A percentile compares a stretch with the other conserved stretches of the same genome.
These are phyloP conservation scores for Galerucella calmariensis DNA, from an alignment of 2,888 invertebrate genomes.

Conservation along the genomic window DNA sequence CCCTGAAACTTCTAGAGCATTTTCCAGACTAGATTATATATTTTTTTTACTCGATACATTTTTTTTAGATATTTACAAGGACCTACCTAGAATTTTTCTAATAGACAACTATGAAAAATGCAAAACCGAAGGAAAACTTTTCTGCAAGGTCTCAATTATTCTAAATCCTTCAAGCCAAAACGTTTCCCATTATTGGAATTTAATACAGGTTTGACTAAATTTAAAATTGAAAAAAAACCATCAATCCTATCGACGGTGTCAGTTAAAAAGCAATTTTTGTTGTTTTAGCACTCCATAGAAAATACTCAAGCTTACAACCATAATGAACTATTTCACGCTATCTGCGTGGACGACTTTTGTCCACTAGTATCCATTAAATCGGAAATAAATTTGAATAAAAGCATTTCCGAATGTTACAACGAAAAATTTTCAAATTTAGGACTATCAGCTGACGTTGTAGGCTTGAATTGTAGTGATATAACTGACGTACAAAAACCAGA, in stretches of 20 bases:
- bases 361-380: slow-evolving; percentile 6
- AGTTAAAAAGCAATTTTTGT: slow-evolving; percentile 16
- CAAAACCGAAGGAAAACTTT: slow-evolving; percentile 40
- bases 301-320: slow-evolving; percentile 49
- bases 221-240: neutral
- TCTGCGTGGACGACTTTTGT: slow-evolving; percentile 47
- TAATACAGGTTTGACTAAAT: slow-evolving; percentile 32
- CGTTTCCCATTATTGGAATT: slow-evolving; percentile 45
- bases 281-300: slow-evolving; percentile 45
- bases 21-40: neutral
- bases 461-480: slow-evolving; percentile 39
- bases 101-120: slow-evolving; percentile 48
- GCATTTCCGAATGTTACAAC: slow-evolving; percentile 40
- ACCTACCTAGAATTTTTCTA: slow-evolving; percentile 48
- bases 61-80: slow-evolving; percentile 21
- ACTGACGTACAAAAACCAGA: slow-evolving; percentile 34
- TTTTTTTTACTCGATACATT: neutral
- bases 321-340: slow-evolving; percentile 48
- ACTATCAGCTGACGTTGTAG: slow-evolving; percentile 35
- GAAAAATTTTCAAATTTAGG: slow-evolving; percentile 42
- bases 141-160: slow-evolving; percentile 43
- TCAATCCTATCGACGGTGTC: neutral
- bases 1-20: neutral
- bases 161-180: slow-evolving; percentile 42
- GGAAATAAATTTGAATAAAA: neutral